Base-by-base conservation (phyloP, 2,797 vertebrate genomes). In the Neosilurus mollespiculum region DNA sequence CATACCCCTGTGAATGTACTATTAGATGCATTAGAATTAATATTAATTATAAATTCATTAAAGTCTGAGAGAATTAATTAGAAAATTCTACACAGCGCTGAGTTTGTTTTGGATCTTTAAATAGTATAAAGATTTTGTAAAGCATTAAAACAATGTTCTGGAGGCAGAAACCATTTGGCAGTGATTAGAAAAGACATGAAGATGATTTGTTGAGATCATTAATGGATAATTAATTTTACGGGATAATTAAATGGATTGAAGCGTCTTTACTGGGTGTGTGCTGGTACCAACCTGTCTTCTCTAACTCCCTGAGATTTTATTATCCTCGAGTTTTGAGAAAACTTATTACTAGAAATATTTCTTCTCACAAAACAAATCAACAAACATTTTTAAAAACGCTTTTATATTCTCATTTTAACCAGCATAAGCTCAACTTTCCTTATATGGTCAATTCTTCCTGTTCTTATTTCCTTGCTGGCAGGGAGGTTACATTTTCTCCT, bases 381-480 rank as follows among this genome's bases (percentile, higher is more conserved):
- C 10, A 12, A 24, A 7, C 30, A 69, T 71, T 24, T 11, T 2
- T 30, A 1, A n/a, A n/a, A n/a, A n/a, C n/a, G n/a, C 6, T 22
- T 75, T 75, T 37, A n/a, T 51, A 0, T 4, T 64, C 37, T 64
- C 37, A 62, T 12, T 49, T 78, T 78, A 78, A 1, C 0, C 30
- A 3, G 14, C 6, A 24, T 49, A 64, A 4, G 7, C 8, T 26
- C 1, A 10, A 3, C 2, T 53, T 61, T 78, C 43, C 61, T 65
- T 65, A 78, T 65, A 78, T 53, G 61, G 34, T 78, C 61, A 65
- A 14, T 30, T 2, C 61, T 78, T 78, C 77, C 77, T 78, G n/a
- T 65, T 64, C 4, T 64, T 2, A 12, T 53, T 78, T 20, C 9
- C n/a, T 22, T 30, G 15, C 14, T 24, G 14, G 49, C n/a, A 53